Conservation (phyloP, 2,113 vertebrate genomes). For the Cynoglossus semilaevis region DNA sequence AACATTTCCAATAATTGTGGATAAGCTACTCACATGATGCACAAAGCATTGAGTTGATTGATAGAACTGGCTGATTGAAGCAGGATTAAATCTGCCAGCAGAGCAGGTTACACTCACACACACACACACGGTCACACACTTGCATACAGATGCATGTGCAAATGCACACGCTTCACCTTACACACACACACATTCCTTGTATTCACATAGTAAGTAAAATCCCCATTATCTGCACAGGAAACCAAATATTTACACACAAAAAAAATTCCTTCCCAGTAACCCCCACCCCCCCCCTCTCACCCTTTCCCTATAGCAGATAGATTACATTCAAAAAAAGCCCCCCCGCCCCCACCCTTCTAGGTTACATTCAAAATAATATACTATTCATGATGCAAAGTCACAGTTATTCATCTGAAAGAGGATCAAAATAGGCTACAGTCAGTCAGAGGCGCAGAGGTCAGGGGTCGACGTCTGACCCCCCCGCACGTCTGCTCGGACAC, state of each 20-base stretch:
- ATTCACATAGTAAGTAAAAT: slow-evolving; percentile 65
- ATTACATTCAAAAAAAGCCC: slow-evolving; percentile 74
- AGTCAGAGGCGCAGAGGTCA: slow-evolving; percentile 52
- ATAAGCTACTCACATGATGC: slow-evolving; percentile 96
- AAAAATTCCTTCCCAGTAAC: slow-evolving; percentile 1
- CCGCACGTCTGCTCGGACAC: slow-evolving; percentile 36
- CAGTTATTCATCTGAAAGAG: slow-evolving; percentile 78
- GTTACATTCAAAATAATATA: slow-evolving; percentile 79
- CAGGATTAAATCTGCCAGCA: slow-evolving; percentile 92
- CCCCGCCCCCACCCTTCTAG: slow-evolving; percentile 59
- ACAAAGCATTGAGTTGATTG: slow-evolving; percentile 89
- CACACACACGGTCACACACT: slow-evolving; percentile 38
- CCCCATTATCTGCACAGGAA: slow-evolving; percentile 62
- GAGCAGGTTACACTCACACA: slow-evolving; percentile 55
- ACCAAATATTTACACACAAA: slow-evolving; percentile 68
- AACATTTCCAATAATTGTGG: slow-evolving; percentile 92
- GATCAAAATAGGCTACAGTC: slow-evolving; percentile 68
- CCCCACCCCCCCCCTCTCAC: not conserved
- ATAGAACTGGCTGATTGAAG: slow-evolving; percentile 83
- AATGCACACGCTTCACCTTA: slow-evolving; percentile 34
- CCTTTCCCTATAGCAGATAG: slow-evolving; percentile 32
- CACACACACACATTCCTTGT: slow-evolving; percentile 63
- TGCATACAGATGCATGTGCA: slow-evolving; percentile 35
- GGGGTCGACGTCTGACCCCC: slow-evolving; percentile 49
- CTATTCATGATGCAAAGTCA: slow-evolving; percentile 87